phyloP scores from a whole-genome alignment of 2,888 invertebrate species.

The Ferdinandea cuprea region DNA sequence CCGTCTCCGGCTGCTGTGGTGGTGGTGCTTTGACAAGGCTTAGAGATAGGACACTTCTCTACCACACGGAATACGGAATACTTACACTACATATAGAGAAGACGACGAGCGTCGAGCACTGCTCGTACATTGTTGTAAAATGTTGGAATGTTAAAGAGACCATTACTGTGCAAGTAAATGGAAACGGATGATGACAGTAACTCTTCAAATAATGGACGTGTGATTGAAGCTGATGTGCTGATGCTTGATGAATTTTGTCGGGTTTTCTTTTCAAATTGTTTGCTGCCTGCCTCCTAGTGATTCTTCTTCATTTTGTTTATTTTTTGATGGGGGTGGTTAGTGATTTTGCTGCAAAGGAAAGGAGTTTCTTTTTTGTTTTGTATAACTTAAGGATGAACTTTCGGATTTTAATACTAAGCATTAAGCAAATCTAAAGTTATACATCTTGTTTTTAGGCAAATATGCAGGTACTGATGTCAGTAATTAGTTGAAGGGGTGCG shows the following conservation, averaged over 20 bases:
- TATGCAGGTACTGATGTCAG: too few species aligned
- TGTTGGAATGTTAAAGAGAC: slow-evolving; percentile 69
- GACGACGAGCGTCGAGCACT: too few species aligned
- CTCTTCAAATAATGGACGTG: slow-evolving; percentile 74
- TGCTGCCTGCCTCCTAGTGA: not conserved
- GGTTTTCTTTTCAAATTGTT: slow-evolving; percentile 24
- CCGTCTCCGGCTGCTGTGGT: too few species aligned
- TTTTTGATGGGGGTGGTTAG: not conserved
- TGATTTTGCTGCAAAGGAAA: not conserved
- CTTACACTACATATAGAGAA: too few species aligned
- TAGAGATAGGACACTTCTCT: slow-evolving; percentile 59
- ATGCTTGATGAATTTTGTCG: slow-evolving; percentile 72
- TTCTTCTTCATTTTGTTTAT: too few species aligned
- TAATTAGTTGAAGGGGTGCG: too few species aligned
- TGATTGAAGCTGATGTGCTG: slow-evolving; percentile 72
- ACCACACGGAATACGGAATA: too few species aligned
- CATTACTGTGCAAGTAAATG: slow-evolving; percentile 69
- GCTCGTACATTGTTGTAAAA: slow-evolving; percentile 49
- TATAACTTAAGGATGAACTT: not conserved
- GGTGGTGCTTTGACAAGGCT: slow-evolving; percentile 33
- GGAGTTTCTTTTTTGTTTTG: not conserved
- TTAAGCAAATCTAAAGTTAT: too few species aligned
- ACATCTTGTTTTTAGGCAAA: too few species aligned
- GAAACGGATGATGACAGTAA: slow-evolving; percentile 70
- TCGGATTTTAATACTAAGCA: too few species aligned